Evolutionary conservation across 1,140 invertebrate genomes (phyloP), one percentile per base, ranked within the genome.

Genomic region (Schlechtendalia chinensis): DNA sequence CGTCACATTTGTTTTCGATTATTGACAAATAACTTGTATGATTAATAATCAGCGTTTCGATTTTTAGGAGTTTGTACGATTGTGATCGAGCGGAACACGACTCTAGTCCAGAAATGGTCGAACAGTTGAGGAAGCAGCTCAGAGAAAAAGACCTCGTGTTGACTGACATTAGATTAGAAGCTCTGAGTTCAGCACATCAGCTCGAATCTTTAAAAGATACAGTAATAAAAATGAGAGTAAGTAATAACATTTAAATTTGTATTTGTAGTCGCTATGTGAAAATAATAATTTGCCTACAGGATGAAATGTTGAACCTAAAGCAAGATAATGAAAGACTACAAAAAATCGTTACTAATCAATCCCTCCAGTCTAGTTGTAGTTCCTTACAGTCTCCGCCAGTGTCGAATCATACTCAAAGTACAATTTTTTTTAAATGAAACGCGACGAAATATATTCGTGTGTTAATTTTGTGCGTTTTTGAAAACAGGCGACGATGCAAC

Each of bases 261-360:
- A 6, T 16, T n/a, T n/a, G n/a, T n/a, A n/a, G n/a, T 24, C 22
- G 5, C 11, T 61, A 22, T 59, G 5, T 63, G 8, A 16, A 50
- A 8, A 50, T 12, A 12, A 12, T 1, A 24, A 59, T 11, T 85
- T 83, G 83, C 83, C 88, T 89, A 53, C 86, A 96, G 94, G 94
- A 93, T 85, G 96, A 99, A 87, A 98, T 98, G 95, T 87, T 95
- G 83, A 95, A 93, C 83, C 87, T 99, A 83, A 98, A 98, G 85
- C 95, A 98, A 84, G 98, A 98, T 85, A 98, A 98, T 86, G 96
- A 98, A 84, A 89, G 96, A 53, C 88, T 99, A 0, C 96, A 98
- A 84, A 89, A 94, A 83, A 87, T 96, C 82, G 93, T 97, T 1
- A 92, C 92, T 6, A 93, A 90, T 32, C 91, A 94, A 83, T 94